phyloP scores from a whole-genome alignment of 2,797 vertebrate species.

The Bovichtus diacanthus region DNA sequence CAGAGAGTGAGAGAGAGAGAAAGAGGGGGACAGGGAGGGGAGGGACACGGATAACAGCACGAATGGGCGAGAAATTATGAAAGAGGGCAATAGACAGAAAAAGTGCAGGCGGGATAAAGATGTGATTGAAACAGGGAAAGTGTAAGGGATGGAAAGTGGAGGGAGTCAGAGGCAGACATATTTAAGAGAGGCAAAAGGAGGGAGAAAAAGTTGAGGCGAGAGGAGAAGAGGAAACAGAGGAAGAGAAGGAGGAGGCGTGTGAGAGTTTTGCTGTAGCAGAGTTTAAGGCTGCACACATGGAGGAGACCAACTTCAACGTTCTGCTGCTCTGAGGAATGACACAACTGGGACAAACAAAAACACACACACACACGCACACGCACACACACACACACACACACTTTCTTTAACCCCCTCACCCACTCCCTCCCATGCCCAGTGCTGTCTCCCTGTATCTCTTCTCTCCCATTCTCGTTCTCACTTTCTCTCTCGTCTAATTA shows the following conservation, averaged over 20 bases:
- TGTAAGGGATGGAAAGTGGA: slow-evolving; percentile 30
- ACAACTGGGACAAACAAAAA: slow-evolving; percentile 79
- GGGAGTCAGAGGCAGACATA: slow-evolving; percentile 22
- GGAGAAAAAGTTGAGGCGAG: slow-evolving; percentile 51
- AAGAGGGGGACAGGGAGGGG: slow-evolving; percentile 13
- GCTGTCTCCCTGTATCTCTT: slow-evolving; percentile 17
- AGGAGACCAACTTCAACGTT: slow-evolving; percentile 81
- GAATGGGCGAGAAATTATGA: slow-evolving; percentile 62
- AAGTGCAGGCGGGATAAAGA: slow-evolving; percentile 43
- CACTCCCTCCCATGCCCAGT: slow-evolving; percentile 40
- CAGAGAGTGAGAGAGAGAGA: slow-evolving; percentile 35
- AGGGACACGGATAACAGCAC: slow-evolving; percentile 40
- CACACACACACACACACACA: slow-evolving; percentile 34
- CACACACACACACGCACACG: slow-evolving; percentile 43
- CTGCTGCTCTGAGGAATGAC: slow-evolving; percentile 77
- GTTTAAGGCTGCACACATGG: slow-evolving; percentile 80
- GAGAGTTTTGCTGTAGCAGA: slow-evolving; percentile 76
- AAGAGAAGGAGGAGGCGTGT: slow-evolving; percentile 30
- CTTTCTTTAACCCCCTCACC: slow-evolving; percentile 65
- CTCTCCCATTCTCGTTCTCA: slow-evolving; percentile 59
- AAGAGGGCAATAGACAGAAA: slow-evolving; percentile 44
- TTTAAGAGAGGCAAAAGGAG: slow-evolving; percentile 37
- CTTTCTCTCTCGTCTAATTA: slow-evolving; percentile 82
- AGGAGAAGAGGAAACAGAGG: slow-evolving; percentile 27
- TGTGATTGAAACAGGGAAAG: slow-evolving; percentile 28